Base-by-base conservation (phyloP, 2,797 vertebrate species). In the Melanotaenia pygmaea region DNA sequence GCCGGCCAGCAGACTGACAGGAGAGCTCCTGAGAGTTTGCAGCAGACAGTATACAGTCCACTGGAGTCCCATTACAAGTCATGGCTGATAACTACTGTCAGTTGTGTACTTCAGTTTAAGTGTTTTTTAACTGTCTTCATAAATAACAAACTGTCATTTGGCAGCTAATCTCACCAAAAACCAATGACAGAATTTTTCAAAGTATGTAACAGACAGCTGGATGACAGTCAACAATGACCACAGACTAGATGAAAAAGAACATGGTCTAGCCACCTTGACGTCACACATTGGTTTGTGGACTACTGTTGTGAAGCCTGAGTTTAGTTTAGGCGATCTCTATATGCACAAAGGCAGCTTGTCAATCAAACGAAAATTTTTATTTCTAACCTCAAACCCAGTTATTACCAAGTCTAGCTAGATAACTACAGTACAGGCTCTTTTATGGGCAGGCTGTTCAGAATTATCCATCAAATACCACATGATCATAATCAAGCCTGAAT, bases 21-120 rank as follows among this genome's bases (percentile, higher is more conserved):
- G 32, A 26, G 67, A 32, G 38, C 84, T 72, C 81, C 2, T 8
- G 87, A 84, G 83, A 80, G 74, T 69, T 67, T 75, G 74, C 66
- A 86, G 83, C 77, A 84, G 88, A 84, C 78, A 20, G 74, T 38
- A 70, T 51, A 80, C 22, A 80, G 80, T 67, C 59, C 4, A 72
- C 74, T 30, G 50, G 86, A 76, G 88, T 67, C 86, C 82, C 60
- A 37, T 79, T 47, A 45, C 59, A 82, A 74, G 56, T 72, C n/a
- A 4, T 6, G 64, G 40, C 16, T 69, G 65, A 80, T 28, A 59
- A 80, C 80, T 76, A 80, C 81, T 81, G 74, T 63, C 64, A 77
- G 34, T 59, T 70, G 24, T 76, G 47, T 40, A 47, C 51, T 77
- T 71, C 35, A 66, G 53, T 65, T 68, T 38, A 34, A 79, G 51